Evolutionary conservation across 2,888 invertebrate species (phyloP).

Genomic region (Tanypteryx hageni): DNA sequence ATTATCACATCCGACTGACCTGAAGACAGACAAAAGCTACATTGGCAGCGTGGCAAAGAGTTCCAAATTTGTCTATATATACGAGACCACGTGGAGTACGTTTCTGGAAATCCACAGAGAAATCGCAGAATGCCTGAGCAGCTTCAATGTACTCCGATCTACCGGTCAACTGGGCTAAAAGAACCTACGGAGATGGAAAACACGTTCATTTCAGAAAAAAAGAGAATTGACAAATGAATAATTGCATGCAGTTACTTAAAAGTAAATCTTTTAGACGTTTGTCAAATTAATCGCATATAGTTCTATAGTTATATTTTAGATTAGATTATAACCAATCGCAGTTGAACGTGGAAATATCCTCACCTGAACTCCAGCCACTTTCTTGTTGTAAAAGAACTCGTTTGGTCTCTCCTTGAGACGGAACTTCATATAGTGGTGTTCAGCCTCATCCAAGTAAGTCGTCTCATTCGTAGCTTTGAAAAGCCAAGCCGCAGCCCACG

Average conservation of each 20-base stretch:
- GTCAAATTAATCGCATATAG: no score
- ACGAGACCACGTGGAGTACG: conserved; percentile 78
- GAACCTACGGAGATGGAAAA: conserved; percentile 72
- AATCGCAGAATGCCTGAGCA: conserved; percentile 77
- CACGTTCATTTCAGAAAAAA: background rate
- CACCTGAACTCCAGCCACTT: conserved; percentile 78
- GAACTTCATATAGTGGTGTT: conserved; percentile 76
- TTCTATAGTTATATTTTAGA: no score
- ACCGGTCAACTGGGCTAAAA: conserved; percentile 76
- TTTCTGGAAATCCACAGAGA: conserved; percentile 75
- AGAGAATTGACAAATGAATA: no score
- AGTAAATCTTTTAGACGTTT: no score
- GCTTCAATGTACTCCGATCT: conserved; percentile 74
- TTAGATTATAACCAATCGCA: background rate
- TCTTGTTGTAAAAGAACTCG: conserved; percentile 78
- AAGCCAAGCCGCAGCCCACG: conserved; percentile 79
- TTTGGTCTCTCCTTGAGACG: conserved; percentile 76
- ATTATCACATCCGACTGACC: conserved; percentile 71
- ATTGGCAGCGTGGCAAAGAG: conserved; percentile 78
- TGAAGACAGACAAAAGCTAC: conserved; percentile 78
- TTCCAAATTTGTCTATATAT: conserved; percentile 78
- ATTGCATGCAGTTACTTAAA: no score
- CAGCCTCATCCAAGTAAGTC: conserved; percentile 76
- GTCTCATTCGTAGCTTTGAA: conserved; percentile 77
- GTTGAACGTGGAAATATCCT: background rate